Evolutionary conservation across 1,140 invertebrate species (phyloP), one percentile per base, ranked within the genome.

Genomic region (Vanessa tameamea): DNA sequence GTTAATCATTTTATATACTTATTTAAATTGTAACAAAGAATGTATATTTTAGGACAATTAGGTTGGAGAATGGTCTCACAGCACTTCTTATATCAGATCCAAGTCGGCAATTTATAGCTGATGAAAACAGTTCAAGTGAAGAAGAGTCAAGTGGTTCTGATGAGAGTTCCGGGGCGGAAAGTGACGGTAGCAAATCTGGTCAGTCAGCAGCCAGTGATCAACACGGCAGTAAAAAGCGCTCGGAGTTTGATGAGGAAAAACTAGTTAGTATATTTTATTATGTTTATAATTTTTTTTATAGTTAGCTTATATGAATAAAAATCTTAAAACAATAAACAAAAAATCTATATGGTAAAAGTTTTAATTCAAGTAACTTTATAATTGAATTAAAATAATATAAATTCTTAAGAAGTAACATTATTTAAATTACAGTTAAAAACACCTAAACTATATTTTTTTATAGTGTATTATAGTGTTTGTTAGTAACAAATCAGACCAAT

Each of bases 21-120:
- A 31, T 31, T 31, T 43, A 43, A 43, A 11, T 9, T 43, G 6
- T 43, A 51, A 51, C 48, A 51, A 51, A 11, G 1, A 59, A 37
- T 59, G 20, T 47, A 65, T 59, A 67, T 89, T 90, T 76, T 77
- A 96, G 95, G 86, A 94, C 95, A 20, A 94, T 96, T 64, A 86
- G 91, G 20, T 83, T 96, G 53, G 82, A 92, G 69, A 96, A 96
- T 94, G 96, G 95, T 7, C 86, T 96, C 69, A 95, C 92, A 65
- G 95, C 95, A 3, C 86, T 96, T 20, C 85, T 96, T 13, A 95
- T 96, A 78, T 95, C 95, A 15, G 96, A 96, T 70, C 86, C 91
- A 8, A 87, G 82, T 69, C 78, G 78, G 26, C 76, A 79, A 50
- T 66, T 80, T 59, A 55, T 76, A 37, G 74, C 63, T 26, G 83